Evolutionary conservation across 2,113 vertebrate genomes (phyloP), one percentile per base, ranked within the genome.

Genomic region (Chloropsis cyanopogon): DNA sequence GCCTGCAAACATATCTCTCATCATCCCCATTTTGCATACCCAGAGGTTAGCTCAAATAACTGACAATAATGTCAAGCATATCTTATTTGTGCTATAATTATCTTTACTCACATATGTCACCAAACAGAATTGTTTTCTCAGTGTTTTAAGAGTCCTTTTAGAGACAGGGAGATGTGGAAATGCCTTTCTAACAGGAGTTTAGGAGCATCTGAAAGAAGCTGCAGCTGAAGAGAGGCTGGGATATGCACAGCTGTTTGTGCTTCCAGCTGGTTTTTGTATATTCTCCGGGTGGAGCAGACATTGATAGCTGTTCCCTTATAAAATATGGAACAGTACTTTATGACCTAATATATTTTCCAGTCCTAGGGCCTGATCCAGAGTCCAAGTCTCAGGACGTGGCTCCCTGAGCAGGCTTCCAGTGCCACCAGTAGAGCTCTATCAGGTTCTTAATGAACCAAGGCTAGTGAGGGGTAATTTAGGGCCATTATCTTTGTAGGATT

Each of bases 251-350:
- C 88, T 93, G 85, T 64, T 86, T 69, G 81, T 78, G 60, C 56
- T 95, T 81, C 90, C 95, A 97, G 85, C 82, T 96, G 94, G 1
- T 33, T 94, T 93, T 86, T 68, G 57, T 90, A n/a, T 18, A 41
- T 79, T 93, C 82, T 90, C 28, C 0, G 64, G 88, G 88, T 94
- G 94, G 92, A 92, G 88, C 82, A 93, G 90, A 54, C 21, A 4
- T 64, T 73, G 87, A 95, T 86, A 96, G 79, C 68, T 88, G 47
- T 56, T 96, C 90, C 59, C 68, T 90, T 90, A 92, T 96, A 95
- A 96, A 97, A 96, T 90, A 90, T 94, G 90, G 77, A 96, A 53
- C 82, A 70, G 35, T 44, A 28, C 82, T 96, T 96, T 86, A 95
- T 92, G 85, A 83, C 60, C 79, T 96, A 93, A 86, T 93, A 71